Evolutionary conservation across 1,140 invertebrate species (phyloP).

Genomic region (Achatina immaculata): DNA sequence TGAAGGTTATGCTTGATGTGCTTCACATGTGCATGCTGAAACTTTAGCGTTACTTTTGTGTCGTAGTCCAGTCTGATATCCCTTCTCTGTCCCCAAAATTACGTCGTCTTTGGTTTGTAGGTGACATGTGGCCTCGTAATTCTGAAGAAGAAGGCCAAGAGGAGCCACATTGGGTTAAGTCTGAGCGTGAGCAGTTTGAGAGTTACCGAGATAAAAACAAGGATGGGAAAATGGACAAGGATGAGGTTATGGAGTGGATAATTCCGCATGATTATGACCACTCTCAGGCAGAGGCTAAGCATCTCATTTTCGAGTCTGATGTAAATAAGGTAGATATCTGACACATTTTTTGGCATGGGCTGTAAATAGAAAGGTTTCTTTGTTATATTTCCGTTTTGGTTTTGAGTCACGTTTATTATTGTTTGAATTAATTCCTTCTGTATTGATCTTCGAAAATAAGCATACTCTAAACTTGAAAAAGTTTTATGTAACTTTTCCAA

Average conservation of each 20-base stretch:
- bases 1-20: too few relatives aligned
- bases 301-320: constrained; percentile 96
- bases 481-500: too few relatives aligned
- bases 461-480: too few relatives aligned
- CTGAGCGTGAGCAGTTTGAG: constrained; percentile 90
- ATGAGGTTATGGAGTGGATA: constrained; percentile 93
- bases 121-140: constrained; percentile 66
- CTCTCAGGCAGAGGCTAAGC: constrained; percentile 93
- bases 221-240: constrained; percentile 90
- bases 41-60: too few relatives aligned
- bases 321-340: constrained; percentile 77
- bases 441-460: too few relatives aligned
- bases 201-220: constrained; percentile 85
- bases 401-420: too few relatives aligned
- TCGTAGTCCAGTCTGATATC: too few relatives aligned
- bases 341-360: neutral
- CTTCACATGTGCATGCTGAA: too few relatives aligned
- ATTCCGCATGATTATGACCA: constrained; percentile 97
- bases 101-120: constrained; percentile 49
- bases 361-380: too few relatives aligned
- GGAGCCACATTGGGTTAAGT: constrained; percentile 96
- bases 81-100: constrained; percentile 16
- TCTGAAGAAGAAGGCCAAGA: constrained; percentile 75
- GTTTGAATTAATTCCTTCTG: too few relatives aligned
- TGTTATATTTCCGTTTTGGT: too few relatives aligned